Evolutionary conservation across 1,140 invertebrate genomes (phyloP), one percentile per base, ranked within the genome.

Genomic region (Formica exsecta): DNA sequence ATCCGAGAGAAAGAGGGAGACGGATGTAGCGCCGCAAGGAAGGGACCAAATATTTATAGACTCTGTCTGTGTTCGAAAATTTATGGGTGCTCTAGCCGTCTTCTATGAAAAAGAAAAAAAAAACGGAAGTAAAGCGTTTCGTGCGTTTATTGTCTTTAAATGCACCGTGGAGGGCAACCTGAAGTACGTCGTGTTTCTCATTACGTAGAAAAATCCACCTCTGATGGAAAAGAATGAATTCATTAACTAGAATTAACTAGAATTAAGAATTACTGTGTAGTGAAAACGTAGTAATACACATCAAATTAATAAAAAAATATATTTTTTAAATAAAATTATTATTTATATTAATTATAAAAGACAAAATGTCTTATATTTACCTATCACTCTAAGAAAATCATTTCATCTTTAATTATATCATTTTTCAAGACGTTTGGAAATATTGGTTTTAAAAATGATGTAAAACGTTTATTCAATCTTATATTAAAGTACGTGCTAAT

Each of bases 11-110:
- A 44, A 61, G 73, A 86, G 70, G 61, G 62, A 36, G 44, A 48
- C 79, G 59, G n/a, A 86, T 57, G 48, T 19, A 54, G 74, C 68
- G 44, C 29, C 66, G 44, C 16, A 19, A 25, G 38, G 54, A 66
- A 61, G 61, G 71, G 16, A 62, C 73, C 68, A 90, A 90, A 90
- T 90, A 90, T 90, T 90, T 90, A 89, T 90, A 90, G 88, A 90
- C 73, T 83, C 79, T 71, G 79, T 85, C 85, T 68, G 48, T 87
- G 62, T 13, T 32, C 25, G 11, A 22, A 64, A 77, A 90, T 89
- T 90, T 90, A 90, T 80, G 73, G 57, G 6, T 73, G 62, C n/a
- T 77, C 59, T 83, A 66, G 41, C 48, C 74, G 64, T 44, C 25
- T 87, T 57, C 70, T 75, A 61, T 32, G 66, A 87, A 84, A 68